Evolutionary conservation across 2,797 vertebrate genomes (phyloP).

Genomic region (Tadarida brasiliensis): DNA sequence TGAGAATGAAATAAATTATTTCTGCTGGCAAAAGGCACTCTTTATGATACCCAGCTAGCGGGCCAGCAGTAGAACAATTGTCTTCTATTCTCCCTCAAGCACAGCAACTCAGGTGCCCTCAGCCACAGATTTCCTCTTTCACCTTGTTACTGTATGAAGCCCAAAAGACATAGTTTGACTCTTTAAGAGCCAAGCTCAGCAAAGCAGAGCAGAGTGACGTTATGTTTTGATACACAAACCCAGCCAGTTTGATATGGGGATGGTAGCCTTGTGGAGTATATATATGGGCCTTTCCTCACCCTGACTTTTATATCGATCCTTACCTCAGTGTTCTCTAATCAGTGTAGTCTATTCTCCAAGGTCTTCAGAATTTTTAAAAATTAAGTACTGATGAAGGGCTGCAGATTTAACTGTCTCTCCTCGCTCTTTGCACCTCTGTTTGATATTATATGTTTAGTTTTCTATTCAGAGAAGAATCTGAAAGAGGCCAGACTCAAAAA

Average conservation of each 20-base stretch:
- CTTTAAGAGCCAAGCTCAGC: conserved; percentile 28
- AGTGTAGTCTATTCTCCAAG: not conserved
- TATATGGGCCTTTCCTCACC: not conserved
- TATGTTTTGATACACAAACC: conserved; percentile 18
- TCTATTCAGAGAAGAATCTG: not conserved
- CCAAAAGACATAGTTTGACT: not conserved
- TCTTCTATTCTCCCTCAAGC: not conserved
- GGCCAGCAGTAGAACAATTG: not conserved
- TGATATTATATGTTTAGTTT: not conserved
- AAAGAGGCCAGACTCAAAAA: not conserved
- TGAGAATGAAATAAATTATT: conserved; percentile 3
- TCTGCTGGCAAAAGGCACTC: not conserved
- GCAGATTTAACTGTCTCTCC: not conserved
- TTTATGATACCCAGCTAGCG: not conserved
- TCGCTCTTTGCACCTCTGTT: not conserved
- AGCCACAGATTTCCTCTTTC: not conserved
- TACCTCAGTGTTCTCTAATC: not conserved
- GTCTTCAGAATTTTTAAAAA: not conserved
- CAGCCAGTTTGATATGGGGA: conserved; percentile 16
- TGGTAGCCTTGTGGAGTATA: not conserved
- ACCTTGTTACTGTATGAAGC: not conserved
- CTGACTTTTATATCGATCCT: not conserved
- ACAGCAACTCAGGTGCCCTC: not conserved
- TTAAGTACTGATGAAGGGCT: not conserved
- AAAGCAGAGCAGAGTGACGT: conserved; percentile 34